These are phyloP conservation scores for Saguinus midas DNA, from an alignment of 2,113 vertebrate genomes.

Conservation along the genomic window DNA sequence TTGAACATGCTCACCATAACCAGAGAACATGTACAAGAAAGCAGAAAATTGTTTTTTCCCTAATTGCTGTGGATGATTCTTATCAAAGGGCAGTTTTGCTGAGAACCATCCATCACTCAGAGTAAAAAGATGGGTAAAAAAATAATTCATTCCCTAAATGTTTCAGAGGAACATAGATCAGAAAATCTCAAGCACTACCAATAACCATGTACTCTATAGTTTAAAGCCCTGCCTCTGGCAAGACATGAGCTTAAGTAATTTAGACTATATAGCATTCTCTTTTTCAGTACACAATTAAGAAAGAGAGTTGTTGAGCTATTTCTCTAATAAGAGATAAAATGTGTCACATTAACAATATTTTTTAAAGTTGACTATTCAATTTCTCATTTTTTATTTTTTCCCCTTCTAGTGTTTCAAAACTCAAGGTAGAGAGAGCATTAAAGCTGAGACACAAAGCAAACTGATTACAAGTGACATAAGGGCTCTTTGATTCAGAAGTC, in stretches of 20 bases:
- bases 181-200: constrained; percentile 8
- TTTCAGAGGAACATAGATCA: neutral
- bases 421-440: neutral
- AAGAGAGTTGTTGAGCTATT: neutral
- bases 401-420: neutral
- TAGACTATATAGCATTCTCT: neutral
- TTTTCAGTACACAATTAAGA: neutral
- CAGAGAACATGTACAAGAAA: neutral
- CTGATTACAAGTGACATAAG: neutral
- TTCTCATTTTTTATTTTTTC: neutral
- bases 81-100: neutral
- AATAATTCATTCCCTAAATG: neutral
- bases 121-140: neutral
- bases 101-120: neutral
- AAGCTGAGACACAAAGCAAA: neutral
- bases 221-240: neutral
- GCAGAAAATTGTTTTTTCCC: neutral
- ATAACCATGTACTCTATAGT: neutral
- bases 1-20: neutral
- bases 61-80: neutral
- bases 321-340: neutral
- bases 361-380: neutral
- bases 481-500: too few species aligned
- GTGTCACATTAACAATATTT: neutral
- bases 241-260: constrained; percentile 32